A percentile compares a stretch with the other conserved stretches of the same genome.
Evolutionary conservation across 2,888 invertebrate genomes (phyloP).

Genomic region (Blomia tropicalis): DNA sequence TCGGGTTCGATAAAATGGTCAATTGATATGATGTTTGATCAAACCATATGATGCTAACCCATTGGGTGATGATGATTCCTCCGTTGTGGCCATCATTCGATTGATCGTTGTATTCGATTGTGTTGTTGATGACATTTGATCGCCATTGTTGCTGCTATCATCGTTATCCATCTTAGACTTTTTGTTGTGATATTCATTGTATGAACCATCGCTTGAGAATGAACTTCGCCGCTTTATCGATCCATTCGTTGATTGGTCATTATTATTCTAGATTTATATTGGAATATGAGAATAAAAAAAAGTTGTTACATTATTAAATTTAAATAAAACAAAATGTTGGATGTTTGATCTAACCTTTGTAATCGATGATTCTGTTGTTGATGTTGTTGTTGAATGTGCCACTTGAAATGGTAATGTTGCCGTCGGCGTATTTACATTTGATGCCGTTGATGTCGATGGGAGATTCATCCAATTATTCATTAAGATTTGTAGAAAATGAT

Average conservation of each 20-base stretch:
- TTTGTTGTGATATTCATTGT: not conserved
- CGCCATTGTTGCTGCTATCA: not conserved
- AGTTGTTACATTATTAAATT: too few species aligned
- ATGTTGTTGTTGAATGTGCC: too few species aligned
- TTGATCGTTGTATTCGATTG: too few species aligned
- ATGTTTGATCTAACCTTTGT: too few species aligned
- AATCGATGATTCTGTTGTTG: not conserved
- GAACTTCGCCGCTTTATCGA: not conserved
- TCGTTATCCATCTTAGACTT: not conserved
- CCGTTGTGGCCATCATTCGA: not conserved
- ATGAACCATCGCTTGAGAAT: conserved; percentile 2
- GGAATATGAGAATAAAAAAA: too few species aligned
- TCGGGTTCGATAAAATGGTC: not conserved
- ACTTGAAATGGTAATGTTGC: not conserved
- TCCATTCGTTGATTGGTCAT: not conserved
- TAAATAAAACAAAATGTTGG: too few species aligned
- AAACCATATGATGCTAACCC: conserved; percentile 48
- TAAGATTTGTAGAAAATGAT: conserved; percentile 13
- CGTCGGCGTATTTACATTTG: not conserved
- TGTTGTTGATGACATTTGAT: too few species aligned
- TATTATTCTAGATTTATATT: not conserved
- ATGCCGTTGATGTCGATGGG: conserved; percentile 10
- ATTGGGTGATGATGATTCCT: conserved; percentile 67
- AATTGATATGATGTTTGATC: not conserved
- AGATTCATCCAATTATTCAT: conserved; percentile 15